phyloP scores from a whole-genome alignment of 1,140 invertebrate genomes.

The Alviniconcha marisindica region DNA sequence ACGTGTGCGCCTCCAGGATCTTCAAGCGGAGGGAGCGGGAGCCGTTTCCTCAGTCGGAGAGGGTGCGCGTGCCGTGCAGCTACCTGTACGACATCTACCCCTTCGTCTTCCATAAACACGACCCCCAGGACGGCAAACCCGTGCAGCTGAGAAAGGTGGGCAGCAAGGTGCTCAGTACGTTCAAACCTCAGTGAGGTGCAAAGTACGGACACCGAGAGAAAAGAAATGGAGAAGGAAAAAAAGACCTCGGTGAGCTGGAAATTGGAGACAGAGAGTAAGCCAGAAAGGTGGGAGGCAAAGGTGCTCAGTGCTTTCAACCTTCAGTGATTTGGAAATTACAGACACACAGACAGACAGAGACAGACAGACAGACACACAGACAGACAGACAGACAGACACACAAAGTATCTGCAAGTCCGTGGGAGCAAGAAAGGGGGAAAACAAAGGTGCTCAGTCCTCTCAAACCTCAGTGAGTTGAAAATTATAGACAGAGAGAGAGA shows the following conservation, averaged over 20 bases:
- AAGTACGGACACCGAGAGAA: neutral
- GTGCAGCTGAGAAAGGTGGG: neutral
- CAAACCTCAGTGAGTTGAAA: too few relatives aligned
- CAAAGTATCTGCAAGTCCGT: too few relatives aligned
- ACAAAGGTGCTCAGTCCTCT: too few relatives aligned
- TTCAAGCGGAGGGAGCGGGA: slow-evolving; percentile 30
- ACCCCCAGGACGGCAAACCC: neutral
- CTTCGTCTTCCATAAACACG: slow-evolving; percentile 22
- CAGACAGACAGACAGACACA: too few relatives aligned
- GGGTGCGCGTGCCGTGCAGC: slow-evolving; percentile 27
- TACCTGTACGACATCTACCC: slow-evolving; percentile 37
- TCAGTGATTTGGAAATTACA: neutral
- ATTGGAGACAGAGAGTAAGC: neutral
- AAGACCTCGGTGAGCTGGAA: too few relatives aligned
- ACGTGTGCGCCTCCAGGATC: slow-evolving; percentile 34
- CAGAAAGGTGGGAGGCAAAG: too few relatives aligned
- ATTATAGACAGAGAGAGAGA: too few relatives aligned
- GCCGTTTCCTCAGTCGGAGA: slow-evolving; percentile 6
- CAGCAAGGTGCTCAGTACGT: neutral
- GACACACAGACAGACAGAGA: slow-evolving; percentile 14
- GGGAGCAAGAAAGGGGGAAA: too few relatives aligned
- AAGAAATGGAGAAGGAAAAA: neutral
- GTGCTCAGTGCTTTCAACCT: neutral
- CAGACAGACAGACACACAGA: slow-evolving; percentile 1
- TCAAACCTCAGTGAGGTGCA: neutral